These are phyloP conservation scores for Hyperoplus immaculatus DNA, from an alignment of 2,797 vertebrate species.

Conservation along the genomic window DNA sequence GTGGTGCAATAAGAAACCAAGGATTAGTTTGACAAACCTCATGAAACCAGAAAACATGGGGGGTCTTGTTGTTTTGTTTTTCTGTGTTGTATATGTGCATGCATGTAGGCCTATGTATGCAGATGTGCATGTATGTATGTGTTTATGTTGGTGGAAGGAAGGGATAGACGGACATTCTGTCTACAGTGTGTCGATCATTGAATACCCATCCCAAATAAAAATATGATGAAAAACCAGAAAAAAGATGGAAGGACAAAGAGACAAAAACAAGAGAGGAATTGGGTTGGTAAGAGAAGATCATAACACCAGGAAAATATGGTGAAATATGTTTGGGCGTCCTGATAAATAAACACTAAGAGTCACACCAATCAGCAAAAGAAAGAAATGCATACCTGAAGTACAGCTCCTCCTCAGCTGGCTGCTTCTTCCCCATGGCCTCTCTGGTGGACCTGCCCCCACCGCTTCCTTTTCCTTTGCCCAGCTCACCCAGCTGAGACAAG, in stretches of 20 bases:
- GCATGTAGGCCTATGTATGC: no score
- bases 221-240: no score
- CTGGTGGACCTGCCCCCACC: slow-evolving; percentile 88
- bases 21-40: no score
- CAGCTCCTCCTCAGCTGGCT: slow-evolving; percentile 92
- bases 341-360: background rate
- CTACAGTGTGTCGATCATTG: no score
- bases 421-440: slow-evolving; percentile 91
- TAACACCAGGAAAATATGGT: background rate
- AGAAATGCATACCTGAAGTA: slow-evolving; percentile 90
- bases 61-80: no score
- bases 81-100: no score
- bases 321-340: background rate
- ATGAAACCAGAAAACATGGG: no score
- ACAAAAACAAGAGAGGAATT: background rate
- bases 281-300: background rate
- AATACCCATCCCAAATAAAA: no score
- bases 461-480: slow-evolving; percentile 90
- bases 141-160: no score
- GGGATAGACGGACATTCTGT: no score
- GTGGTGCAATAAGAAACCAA: no score
- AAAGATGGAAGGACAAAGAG: background rate
- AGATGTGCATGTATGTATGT: no score
- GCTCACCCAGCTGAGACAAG: slow-evolving; percentile 87
- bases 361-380: background rate